A percentile compares a stretch with the other conserved stretches of the same genome.
phyloP scores from a whole-genome alignment of 2,113 vertebrate genomes.

The Leptosomus discolor region DNA sequence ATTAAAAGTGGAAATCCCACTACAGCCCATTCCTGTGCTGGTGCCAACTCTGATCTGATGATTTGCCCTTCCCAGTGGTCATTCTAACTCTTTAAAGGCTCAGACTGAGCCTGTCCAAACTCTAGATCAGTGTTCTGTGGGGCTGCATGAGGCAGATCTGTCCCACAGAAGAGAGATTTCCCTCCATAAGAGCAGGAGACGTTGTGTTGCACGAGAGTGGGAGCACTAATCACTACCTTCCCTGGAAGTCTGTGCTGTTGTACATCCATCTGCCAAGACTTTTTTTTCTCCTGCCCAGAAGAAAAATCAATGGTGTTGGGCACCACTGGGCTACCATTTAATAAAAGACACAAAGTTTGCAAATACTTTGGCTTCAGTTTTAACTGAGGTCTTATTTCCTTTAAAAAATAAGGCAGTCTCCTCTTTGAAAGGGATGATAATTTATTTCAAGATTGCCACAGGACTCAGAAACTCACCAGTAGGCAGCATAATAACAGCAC shows the following conservation, averaged over 20 bases:
- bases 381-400: background rate
- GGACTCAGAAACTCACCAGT: background rate
- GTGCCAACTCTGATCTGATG: background rate
- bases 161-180: background rate
- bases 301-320: background rate
- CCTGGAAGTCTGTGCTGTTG: background rate
- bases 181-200: background rate
- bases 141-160: background rate
- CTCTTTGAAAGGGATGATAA: background rate
- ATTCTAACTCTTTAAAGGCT: background rate
- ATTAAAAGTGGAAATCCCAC: background rate
- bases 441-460: background rate
- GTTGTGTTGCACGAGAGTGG: rapidly evolving
- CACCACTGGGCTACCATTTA: background rate
- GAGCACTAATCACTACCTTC: background rate
- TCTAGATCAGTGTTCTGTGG: background rate
- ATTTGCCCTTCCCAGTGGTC: background rate
- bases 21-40: background rate
- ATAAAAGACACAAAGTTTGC: background rate
- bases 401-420: background rate
- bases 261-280: background rate
- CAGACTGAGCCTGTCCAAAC: background rate
- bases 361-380: background rate
- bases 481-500: background rate
- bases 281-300: background rate